Conservation (phyloP, 2,888 invertebrate genomes). For the Julus scandinavius region DNA sequence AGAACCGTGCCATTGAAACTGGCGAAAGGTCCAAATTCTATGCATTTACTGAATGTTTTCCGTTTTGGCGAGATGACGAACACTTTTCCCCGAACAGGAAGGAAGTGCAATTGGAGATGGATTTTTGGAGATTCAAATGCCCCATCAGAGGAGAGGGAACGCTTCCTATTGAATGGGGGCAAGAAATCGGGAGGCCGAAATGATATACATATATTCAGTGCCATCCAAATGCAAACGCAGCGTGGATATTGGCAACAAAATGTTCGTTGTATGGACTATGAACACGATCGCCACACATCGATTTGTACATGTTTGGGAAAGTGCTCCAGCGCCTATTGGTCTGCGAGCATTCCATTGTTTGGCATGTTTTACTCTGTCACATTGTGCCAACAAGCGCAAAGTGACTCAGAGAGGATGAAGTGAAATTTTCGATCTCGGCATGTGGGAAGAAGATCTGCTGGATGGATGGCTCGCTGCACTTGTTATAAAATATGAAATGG, state of each 20-base stretch:
- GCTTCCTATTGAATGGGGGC: background rate
- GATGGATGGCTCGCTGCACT: background rate
- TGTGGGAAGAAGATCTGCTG: background rate
- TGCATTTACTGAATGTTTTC: background rate
- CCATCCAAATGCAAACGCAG: background rate
- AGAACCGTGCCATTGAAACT: conserved; percentile 2
- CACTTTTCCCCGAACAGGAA: conserved; percentile 34
- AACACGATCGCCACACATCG: conserved; percentile 24
- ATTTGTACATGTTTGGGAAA: background rate
- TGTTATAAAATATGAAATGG: background rate
- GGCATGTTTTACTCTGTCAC: background rate
- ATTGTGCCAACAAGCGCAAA: background rate
- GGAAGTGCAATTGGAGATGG: conserved; percentile 42
- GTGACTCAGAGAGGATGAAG: background rate
- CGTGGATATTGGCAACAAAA: background rate
- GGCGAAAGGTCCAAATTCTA: conserved; percentile 25
- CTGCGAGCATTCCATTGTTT: conserved; percentile 5
- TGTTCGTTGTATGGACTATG: background rate
- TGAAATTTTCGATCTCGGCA: background rate
- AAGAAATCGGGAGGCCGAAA: background rate
- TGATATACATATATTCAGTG: background rate
- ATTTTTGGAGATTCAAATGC: conserved; percentile 30
- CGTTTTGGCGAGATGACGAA: conserved; percentile 31
- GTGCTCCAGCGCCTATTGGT: conserved; percentile 34
- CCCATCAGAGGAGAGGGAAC: conserved; percentile 37